Base-by-base conservation (phyloP, 2,888 invertebrate species). In the Linnaemya vulpina region DNA sequence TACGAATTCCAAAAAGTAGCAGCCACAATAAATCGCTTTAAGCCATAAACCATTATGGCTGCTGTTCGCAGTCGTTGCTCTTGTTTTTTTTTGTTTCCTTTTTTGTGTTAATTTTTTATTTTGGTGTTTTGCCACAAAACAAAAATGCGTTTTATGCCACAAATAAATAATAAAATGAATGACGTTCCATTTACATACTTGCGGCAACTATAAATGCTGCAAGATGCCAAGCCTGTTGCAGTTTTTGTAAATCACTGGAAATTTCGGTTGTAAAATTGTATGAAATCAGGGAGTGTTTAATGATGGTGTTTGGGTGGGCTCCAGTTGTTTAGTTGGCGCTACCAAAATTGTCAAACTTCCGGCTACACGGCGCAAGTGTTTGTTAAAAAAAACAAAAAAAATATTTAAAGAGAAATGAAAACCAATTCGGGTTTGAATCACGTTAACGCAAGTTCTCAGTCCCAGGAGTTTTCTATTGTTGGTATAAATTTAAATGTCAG, bases 91-190 rank as follows among this genome's bases (percentile, higher is more conserved):
- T 40, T 58, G n/a, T 3, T 25, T 43, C 38, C 40, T 17, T 20
- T n/a, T 8, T 79, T 74, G 51, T 74, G 55, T 49, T 30, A 3
- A 2, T 2, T 30, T 30, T 30, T 30, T 30, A 5, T 30, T 30
- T 83, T 73, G 20, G 40, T 74, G 67, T 49, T 84, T 74, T 76
- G 75, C 67, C 76, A 74, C 0, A 67, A 78, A 67, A 55, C 38
- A 40, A 49, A 68, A 81, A 81, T 81, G 84, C 80, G 76, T 84
- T 84, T 81, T 84, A 84, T 84, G 49, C 55, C 77, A 73, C 84
- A 81, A 77, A 80, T 84, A 84, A 84, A 84, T 84, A 84, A 84
- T 81, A 80, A 77, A 84, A 77, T 84, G 46, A 77, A 81, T 84
- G 77, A 77, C 80, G 84, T 77, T 81, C 76, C 73, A 73, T 81